Evolutionary conservation across 2,888 invertebrate species (phyloP).

Genomic region (Deilephila elpenor): DNA sequence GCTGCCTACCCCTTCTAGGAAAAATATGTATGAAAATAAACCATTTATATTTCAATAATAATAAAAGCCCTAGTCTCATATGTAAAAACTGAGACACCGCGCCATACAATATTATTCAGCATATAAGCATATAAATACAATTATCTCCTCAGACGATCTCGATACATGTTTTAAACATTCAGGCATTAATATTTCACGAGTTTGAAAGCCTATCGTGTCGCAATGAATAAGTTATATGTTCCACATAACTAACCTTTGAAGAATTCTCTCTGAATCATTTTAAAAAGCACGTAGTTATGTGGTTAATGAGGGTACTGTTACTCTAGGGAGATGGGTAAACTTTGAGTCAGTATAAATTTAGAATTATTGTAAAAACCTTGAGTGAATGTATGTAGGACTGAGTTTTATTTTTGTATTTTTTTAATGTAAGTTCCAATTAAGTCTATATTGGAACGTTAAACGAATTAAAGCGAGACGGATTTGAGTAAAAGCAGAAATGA

Average conservation of each 20-base stretch:
- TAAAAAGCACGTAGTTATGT: background rate
- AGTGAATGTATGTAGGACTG: too few relatives aligned
- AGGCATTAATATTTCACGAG: slow-evolving; percentile 19
- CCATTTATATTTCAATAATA: too few relatives aligned
- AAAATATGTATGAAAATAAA: too few relatives aligned
- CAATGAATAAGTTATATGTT: slow-evolving; percentile 23
- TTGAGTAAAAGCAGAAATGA: too few relatives aligned
- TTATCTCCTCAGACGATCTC: background rate
- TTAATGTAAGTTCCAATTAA: too few relatives aligned
- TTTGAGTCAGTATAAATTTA: background rate
- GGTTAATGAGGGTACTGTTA: background rate
- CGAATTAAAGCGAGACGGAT: too few relatives aligned
- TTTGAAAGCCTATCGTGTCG: slow-evolving; percentile 16
- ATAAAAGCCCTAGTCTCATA: too few relatives aligned
- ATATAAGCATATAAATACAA: background rate
- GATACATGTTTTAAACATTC: slow-evolving; percentile 21
- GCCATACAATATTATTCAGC: background rate
- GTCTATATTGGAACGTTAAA: too few relatives aligned
- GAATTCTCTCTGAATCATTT: slow-evolving; percentile 16
- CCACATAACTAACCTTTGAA: slow-evolving; percentile 9
- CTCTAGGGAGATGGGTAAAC: background rate
- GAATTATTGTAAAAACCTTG: too few relatives aligned
- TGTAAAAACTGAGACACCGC: too few relatives aligned
- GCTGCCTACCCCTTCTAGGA: too few relatives aligned
- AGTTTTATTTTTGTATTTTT: too few relatives aligned